Percentiles rank a stretch among this genome's conserved stretches.
Conservation (phyloP, 2,113 vertebrate species). For the Lathamus discolor region DNA sequence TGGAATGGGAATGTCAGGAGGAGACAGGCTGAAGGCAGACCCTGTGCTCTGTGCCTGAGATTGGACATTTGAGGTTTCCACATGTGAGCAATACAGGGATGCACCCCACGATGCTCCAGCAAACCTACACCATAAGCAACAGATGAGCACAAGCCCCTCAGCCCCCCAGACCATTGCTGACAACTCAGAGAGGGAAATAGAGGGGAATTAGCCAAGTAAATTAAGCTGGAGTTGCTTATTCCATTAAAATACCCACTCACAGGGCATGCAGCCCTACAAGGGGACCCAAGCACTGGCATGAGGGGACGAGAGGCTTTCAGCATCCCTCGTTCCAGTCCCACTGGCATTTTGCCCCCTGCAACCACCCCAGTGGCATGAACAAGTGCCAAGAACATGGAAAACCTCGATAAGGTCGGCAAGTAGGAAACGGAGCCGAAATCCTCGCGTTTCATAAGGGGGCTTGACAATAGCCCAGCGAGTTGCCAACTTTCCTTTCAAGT, state of each 20-base stretch:
- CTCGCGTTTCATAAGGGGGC: background rate
- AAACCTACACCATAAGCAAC: background rate
- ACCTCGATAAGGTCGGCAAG: background rate
- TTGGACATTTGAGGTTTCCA: no score
- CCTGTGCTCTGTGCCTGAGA: fast-evolving
- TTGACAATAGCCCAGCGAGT: conserved; percentile 20
- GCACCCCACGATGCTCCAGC: background rate
- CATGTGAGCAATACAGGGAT: fast-evolving
- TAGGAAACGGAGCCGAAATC: conserved; percentile 7
- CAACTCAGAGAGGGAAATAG: fast-evolving
- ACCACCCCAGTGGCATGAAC: background rate
- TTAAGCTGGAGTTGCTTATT: background rate
- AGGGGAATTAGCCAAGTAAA: background rate
- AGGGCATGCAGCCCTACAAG: fast-evolving
- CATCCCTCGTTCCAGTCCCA: fast-evolving
- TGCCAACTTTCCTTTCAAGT: conserved; percentile 57
- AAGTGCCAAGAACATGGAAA: background rate
- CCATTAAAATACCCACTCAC: background rate
- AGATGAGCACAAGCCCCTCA: fast-evolving
- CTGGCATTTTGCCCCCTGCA: fast-evolving
- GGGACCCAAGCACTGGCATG: fast-evolving
- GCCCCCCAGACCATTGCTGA: background rate
- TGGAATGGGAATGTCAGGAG: background rate
- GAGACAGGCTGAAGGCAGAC: background rate
- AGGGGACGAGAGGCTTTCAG: background rate